These are phyloP conservation scores for Cyanoderma ruficeps DNA, from an alignment of 2,113 vertebrate species.

Conservation along the genomic window DNA sequence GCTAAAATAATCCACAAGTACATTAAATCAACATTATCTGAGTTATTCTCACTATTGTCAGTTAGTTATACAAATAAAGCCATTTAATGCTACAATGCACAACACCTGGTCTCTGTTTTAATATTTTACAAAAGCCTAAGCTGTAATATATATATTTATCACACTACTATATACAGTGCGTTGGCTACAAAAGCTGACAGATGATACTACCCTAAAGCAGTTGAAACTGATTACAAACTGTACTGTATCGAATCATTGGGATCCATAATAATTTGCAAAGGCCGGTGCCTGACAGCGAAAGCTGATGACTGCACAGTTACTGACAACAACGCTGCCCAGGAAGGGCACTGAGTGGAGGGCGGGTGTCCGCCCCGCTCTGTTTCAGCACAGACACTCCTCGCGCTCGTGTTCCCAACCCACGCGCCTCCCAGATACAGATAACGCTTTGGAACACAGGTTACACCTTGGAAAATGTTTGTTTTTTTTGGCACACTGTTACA, in stretches of 20 bases:
- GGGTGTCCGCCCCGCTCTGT: too few relatives aligned
- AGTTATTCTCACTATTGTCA: neutral
- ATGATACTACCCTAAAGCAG: neutral
- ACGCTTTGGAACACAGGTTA: neutral
- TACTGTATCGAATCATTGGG: neutral
- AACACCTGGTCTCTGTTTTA: neutral
- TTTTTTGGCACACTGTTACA: neutral
- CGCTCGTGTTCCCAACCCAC: neutral
- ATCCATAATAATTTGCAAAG: neutral
- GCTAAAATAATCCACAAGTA: neutral
- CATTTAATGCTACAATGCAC: neutral
- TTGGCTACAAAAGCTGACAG: neutral
- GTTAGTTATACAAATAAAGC: neutral
- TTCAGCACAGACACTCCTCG: neutral
- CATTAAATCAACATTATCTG: neutral
- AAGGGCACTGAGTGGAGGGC: too few relatives aligned
- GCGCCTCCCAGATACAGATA: neutral
- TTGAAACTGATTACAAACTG: neutral
- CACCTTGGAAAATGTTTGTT: neutral
- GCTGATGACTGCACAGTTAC: too few relatives aligned
- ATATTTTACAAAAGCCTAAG: neutral
- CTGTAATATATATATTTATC: neutral
- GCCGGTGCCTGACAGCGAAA: neutral
- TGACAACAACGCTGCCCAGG: neutral
- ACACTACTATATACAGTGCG: too few relatives aligned